Percentiles rank a stretch among this genome's conserved stretches.
phyloP scores from a whole-genome alignment of 2,797 vertebrate species.

The Tinamus major region DNA sequence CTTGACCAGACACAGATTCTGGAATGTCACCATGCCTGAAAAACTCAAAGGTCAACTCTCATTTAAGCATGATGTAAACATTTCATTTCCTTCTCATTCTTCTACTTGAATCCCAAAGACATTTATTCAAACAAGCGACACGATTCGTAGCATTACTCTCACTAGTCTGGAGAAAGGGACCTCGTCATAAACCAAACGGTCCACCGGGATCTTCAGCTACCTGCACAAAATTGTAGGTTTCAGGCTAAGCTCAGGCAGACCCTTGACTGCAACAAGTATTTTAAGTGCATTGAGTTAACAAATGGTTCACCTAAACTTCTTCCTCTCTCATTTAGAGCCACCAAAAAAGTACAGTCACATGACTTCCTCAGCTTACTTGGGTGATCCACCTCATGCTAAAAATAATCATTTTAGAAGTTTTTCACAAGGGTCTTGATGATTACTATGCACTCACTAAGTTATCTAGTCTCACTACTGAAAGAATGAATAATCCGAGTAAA shows the following conservation, averaged over 20 bases:
- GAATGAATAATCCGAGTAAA: neutral
- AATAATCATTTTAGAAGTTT: neutral
- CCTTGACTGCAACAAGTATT: neutral
- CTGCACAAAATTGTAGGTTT: no score
- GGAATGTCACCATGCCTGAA: constrained; percentile 59
- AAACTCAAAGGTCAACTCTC: constrained; percentile 66
- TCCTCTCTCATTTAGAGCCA: neutral
- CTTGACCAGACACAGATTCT: constrained; percentile 27
- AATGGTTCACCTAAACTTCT: neutral
- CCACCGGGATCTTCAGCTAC: no score
- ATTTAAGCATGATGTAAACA: constrained; percentile 48
- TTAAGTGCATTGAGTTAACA: neutral
- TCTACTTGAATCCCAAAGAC: neutral
- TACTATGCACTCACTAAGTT: neutral
- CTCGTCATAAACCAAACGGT: neutral
- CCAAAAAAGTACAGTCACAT: neutral
- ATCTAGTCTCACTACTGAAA: rapidly evolving
- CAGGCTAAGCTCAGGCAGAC: no score
- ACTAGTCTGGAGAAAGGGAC: neutral
- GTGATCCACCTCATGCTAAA: no score
- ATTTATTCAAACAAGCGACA: neutral
- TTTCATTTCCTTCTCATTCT: constrained; percentile 2
- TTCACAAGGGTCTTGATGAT: no score
- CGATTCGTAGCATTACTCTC: neutral
- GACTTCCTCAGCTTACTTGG: neutral